phyloP scores from a whole-genome alignment of 2,797 vertebrate species.

The Poeciliopsis presidionis region DNA sequence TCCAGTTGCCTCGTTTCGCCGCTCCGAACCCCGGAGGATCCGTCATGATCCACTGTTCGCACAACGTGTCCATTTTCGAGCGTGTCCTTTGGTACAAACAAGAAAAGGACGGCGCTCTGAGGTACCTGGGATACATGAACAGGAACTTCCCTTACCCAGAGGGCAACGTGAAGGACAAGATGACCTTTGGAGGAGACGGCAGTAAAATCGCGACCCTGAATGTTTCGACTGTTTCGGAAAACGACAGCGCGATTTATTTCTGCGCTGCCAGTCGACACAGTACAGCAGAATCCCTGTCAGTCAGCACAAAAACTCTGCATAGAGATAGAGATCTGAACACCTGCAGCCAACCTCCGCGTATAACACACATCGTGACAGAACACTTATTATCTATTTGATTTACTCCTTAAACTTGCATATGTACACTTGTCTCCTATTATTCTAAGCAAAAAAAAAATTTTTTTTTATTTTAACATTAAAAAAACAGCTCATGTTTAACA shows the following conservation, averaged over 20 bases:
- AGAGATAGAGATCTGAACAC: conserved; percentile 20
- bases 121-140: conserved; percentile 45
- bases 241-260: conserved; percentile 36
- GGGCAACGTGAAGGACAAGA: conserved; percentile 17
- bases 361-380: not conserved
- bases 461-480: not conserved
- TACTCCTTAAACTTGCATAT: not conserved
- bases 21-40: conserved; percentile 19
- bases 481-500: not conserved
- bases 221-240: conserved; percentile 17
- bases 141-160: fast-evolving
- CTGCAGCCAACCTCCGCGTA: conserved; percentile 24
- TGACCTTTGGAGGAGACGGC: conserved; percentile 38
- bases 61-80: conserved; percentile 15
- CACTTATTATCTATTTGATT: not conserved
- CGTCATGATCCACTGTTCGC: conserved; percentile 39
- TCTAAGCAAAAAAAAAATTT: not conserved
- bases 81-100: conserved; percentile 60
- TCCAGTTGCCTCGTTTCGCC: conserved; percentile 36
- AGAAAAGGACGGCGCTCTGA: conserved; percentile 11
- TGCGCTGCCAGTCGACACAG: conserved; percentile 20
- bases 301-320: conserved; percentile 15
- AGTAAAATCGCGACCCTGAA: conserved; percentile 11
- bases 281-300: not conserved
- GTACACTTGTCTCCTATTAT: not conserved